These are phyloP conservation scores for Holocentrus rufus DNA, from an alignment of 2,797 vertebrate genomes.

Conservation along the genomic window DNA sequence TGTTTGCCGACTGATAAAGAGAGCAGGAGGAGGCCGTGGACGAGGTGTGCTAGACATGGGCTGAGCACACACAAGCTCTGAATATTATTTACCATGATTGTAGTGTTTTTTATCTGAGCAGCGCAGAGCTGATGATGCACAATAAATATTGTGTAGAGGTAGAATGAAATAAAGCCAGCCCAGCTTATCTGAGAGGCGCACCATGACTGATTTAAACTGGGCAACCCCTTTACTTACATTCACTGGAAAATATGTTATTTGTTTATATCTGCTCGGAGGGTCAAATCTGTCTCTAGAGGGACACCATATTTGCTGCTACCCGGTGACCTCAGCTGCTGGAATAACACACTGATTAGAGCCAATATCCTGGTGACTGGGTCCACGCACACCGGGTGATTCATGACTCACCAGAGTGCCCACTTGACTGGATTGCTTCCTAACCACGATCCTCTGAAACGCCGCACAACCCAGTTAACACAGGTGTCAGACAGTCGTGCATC, in stretches of 20 bases:
- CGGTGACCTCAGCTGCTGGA: slow-evolving; percentile 60
- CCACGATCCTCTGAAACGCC: slow-evolving; percentile 39
- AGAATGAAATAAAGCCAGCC: slow-evolving; percentile 9
- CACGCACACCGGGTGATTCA: slow-evolving; percentile 66
- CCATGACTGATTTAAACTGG: slow-evolving; percentile 2
- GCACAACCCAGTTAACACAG: neutral
- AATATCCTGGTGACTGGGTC: slow-evolving; percentile 58
- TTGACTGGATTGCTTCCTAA: slow-evolving; percentile 76
- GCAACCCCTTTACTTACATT: neutral
- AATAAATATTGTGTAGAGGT: neutral
- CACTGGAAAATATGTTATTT: neutral
- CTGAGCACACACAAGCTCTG: slow-evolving; percentile 30
- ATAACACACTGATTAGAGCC: slow-evolving; percentile 62
- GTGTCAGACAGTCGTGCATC: slow-evolving; percentile 20
- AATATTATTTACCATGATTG: slow-evolving; percentile 33
- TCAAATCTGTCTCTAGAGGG: slow-evolving; percentile 44
- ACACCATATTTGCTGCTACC: slow-evolving; percentile 58
- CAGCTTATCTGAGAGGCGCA: neutral
- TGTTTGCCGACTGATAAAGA: slow-evolving; percentile 76
- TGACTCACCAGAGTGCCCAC: slow-evolving; percentile 67
- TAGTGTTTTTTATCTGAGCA: slow-evolving; percentile 26
- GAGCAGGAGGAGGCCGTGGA: slow-evolving; percentile 41
- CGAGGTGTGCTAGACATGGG: slow-evolving; percentile 27
- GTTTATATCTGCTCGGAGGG: slow-evolving; percentile 33
- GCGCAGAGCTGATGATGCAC: slow-evolving; percentile 11